A percentile compares a stretch with the other conserved stretches of the same genome.
phyloP scores from a whole-genome alignment of 1,140 invertebrate genomes.

The Cydia amplana region DNA sequence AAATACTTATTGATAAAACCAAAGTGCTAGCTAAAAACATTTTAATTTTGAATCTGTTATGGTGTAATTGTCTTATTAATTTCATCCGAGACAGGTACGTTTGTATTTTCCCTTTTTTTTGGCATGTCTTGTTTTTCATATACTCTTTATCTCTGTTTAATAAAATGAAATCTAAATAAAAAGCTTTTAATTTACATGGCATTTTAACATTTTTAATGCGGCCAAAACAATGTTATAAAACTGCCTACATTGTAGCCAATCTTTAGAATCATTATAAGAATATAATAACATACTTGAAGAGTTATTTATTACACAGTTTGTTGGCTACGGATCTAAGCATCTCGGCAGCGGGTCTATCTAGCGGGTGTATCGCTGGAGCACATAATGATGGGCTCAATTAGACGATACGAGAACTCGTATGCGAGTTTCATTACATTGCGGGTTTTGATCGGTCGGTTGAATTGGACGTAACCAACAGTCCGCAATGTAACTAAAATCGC shows the following conservation, averaged over 20 bases:
- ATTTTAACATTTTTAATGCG: not conserved
- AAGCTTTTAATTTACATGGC: not conserved
- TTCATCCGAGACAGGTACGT: conserved; percentile 20
- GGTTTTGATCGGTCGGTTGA: too few relatives aligned
- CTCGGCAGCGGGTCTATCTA: too few relatives aligned
- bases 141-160: not conserved
- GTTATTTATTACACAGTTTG: too few relatives aligned
- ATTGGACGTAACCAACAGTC: too few relatives aligned
- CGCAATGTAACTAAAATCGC: too few relatives aligned
- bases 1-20: conserved; percentile 35
- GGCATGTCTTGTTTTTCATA: conserved; percentile 1
- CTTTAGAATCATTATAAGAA: too few relatives aligned
- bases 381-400: too few relatives aligned
- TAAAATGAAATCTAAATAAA: conserved; percentile 11
- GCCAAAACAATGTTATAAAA: not conserved
- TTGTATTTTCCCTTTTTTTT: conserved; percentile 24
- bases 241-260: not conserved
- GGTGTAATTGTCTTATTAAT: conserved; percentile 31
- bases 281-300: too few relatives aligned
- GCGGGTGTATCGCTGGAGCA: too few relatives aligned
- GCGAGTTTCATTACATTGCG: too few relatives aligned
- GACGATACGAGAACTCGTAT: too few relatives aligned
- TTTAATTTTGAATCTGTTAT: conserved; percentile 35
- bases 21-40: conserved; percentile 33
- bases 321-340: too few relatives aligned